Evolutionary conservation across 2,888 invertebrate genomes (phyloP), one percentile per base, ranked within the genome.

Genomic region (Drosophila longiperda): DNA sequence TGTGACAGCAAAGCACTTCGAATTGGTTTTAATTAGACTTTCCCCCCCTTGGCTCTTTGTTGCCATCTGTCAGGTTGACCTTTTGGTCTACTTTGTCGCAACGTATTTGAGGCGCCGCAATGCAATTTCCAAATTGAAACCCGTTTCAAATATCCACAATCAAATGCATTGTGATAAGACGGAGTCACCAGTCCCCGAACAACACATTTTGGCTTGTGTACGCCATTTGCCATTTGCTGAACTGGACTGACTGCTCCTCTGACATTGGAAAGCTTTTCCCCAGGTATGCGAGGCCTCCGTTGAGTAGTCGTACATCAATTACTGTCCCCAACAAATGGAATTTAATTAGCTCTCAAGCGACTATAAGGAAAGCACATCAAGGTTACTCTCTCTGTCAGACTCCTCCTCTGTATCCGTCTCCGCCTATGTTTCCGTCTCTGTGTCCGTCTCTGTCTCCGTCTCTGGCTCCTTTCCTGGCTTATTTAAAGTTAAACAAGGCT

Each of bases 301-400:
- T 63, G 80, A 73, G 53, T 80, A 73, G 53, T 83, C 89, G 73
- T 85, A 75, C 90, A 85, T 85, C 85, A 85, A 90, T 85, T 90
- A 85, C 89, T 89, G 85, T 89, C 81, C 58, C 58, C 54, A 64
- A 55, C 77, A 89, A 84, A 90, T 84, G 87, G 90, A 90, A 78
- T 90, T 85, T 83, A 90, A 85, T 85, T 85, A 85, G 90, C 81
- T 66, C 76, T 64, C 73, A 54, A 57, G 80, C 67, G 68, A 52
- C 55, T 57, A 40, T 57, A 48, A 58, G 26, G 58, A 20, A 54
- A 40, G 17, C 42, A 34, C 26, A 20, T 26, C 48, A 15, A 33
- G 49, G 55, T 11, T 7, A n/a, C 12, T n/a, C 23, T 17, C 49
- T 15, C 48, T 40, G 49, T 20, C 26, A 29, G 29, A 29, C 29